phyloP scores from a whole-genome alignment of 2,113 vertebrate species.

The Pygoscelis antarcticus region DNA sequence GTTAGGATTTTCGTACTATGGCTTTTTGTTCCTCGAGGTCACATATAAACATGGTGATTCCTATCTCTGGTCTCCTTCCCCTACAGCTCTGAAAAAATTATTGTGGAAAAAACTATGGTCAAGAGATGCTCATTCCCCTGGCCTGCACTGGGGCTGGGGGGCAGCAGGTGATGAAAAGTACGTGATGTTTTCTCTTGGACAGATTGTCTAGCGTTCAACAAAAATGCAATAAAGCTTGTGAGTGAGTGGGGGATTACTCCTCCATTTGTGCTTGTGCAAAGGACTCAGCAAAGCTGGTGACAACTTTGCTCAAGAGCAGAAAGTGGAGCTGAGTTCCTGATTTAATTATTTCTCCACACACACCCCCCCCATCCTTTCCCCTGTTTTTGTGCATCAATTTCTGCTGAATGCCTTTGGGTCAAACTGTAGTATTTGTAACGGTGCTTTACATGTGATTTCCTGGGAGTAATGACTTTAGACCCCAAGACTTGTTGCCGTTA shows the following conservation, averaged over 20 bases:
- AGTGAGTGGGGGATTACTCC: not conserved
- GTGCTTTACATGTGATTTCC: not conserved
- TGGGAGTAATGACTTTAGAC: not conserved
- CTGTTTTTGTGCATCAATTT: not conserved
- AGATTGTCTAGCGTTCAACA: not conserved
- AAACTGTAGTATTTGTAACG: not conserved
- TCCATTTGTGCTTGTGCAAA: fast-evolving
- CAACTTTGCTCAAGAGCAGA: not conserved
- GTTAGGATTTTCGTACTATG: fast-evolving
- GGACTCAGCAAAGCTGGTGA: not conserved
- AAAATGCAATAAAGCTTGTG: fast-evolving
- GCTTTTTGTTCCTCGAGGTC: not conserved
- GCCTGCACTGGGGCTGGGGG: not conserved
- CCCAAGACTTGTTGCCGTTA: not conserved
- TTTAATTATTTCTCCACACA: not conserved
- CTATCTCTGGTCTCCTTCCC: not conserved
- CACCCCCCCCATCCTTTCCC: fast-evolving
- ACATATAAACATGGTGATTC: fast-evolving
- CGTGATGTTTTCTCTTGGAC: fast-evolving
- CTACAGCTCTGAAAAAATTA: not conserved
- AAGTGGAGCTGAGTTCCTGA: not conserved
- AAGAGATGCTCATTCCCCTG: not conserved
- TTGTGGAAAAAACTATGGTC: fast-evolving
- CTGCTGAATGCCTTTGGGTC: not conserved
- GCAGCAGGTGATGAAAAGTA: not conserved